A percentile compares a stretch with the other conserved stretches of the same genome.
Evolutionary conservation across 2,888 invertebrate genomes (phyloP).

Genomic region (Acholoe squamosa): DNA sequence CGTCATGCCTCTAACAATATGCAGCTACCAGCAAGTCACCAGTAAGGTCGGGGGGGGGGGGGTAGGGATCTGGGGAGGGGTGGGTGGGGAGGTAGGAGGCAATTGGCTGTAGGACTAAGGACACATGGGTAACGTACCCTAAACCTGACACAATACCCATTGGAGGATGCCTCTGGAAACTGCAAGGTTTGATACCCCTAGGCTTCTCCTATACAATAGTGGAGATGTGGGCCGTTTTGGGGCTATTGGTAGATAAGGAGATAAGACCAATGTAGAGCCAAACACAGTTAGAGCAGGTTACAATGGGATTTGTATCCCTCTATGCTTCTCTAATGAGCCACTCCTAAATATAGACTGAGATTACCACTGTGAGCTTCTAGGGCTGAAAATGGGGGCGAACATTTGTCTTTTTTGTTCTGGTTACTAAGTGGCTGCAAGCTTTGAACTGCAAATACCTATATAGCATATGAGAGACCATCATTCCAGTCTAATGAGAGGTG

Average conservation of each 20-base stretch:
- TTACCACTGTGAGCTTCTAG: not conserved
- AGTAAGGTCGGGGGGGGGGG: not conserved
- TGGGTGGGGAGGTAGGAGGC: not conserved
- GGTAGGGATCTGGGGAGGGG: too few relatives aligned
- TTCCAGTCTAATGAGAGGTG: not conserved
- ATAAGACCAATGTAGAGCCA: not conserved
- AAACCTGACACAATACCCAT: not conserved
- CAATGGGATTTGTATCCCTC: not conserved
- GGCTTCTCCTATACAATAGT: not conserved
- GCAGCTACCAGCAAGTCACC: conserved; percentile 26
- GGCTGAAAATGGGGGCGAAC: not conserved
- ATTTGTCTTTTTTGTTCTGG: not conserved
- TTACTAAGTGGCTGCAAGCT: conserved; percentile 5
- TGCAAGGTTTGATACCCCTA: not conserved
- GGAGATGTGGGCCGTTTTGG: not conserved
- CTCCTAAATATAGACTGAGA: not conserved
- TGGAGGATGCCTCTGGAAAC: not conserved
- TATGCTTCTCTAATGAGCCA: not conserved
- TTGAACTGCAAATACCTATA: conserved; percentile 4
- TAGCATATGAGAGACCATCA: not conserved
- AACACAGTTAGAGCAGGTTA: not conserved
- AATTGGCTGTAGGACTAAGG: not conserved
- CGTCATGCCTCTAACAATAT: conserved; percentile 53
- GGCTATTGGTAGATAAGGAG: not conserved
- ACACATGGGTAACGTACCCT: not conserved